Conservation (phyloP, 2,888 invertebrate genomes). For the Eupithecia abbreviata region DNA sequence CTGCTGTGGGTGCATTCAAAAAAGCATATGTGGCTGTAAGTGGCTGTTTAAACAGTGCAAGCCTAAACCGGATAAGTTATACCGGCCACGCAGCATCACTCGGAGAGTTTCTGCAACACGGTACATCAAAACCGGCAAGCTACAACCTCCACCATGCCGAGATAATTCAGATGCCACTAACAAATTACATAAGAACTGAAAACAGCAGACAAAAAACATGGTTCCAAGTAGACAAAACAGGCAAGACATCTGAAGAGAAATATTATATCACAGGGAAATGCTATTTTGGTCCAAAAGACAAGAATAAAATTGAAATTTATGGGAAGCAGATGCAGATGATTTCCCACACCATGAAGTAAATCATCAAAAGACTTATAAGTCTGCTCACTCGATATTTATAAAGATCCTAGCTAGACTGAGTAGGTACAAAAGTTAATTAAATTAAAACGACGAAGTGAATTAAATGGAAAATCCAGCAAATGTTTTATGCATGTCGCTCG, state of each 20-base stretch:
- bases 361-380: not conserved
- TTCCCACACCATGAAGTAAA: not conserved
- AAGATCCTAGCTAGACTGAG: not conserved
- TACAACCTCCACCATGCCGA: not conserved
- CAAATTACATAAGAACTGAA: not conserved
- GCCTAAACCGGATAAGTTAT: not conserved
- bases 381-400: not conserved
- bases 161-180: not conserved
- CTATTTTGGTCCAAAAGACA: not conserved
- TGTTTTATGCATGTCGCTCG: constrained; percentile 40
- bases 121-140: not conserved
- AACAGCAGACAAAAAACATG: not conserved
- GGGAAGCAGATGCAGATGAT: not conserved
- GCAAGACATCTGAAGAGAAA: not conserved
- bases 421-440: no score
- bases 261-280: not conserved
- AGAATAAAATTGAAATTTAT: not conserved
- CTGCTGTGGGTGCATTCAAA: not conserved
- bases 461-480: constrained; percentile 40
- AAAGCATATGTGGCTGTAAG: not conserved
- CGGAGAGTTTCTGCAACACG: not conserved
- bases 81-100: not conserved
- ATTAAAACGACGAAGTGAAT: not conserved
- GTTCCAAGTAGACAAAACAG: not conserved
- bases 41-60: not conserved